These are phyloP conservation scores for Phenganax marumi DNA, from an alignment of 92 coral and sea anemone genomes.

Conservation along the genomic window DNA sequence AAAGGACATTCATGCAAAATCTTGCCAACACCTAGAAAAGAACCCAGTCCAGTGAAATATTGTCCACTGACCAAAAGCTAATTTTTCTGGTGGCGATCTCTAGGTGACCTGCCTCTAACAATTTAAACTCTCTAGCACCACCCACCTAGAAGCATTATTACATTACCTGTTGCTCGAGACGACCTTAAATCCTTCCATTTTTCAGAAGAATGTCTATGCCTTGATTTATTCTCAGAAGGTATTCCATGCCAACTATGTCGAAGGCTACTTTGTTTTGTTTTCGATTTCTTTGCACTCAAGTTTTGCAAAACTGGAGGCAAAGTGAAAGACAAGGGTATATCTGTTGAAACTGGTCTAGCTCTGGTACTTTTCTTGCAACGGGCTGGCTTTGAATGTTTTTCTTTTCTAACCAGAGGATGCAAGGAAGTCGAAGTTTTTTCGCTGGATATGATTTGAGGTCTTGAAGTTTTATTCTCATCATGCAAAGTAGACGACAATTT, in stretches of 20 bases:
- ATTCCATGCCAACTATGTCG: constrained; percentile 41
- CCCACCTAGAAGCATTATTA: no score
- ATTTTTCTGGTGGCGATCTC: no score
- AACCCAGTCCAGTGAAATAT: background rate
- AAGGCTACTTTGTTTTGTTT: constrained; percentile 1
- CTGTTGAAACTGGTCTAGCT: background rate
- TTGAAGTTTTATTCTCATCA: background rate
- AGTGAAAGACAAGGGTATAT: background rate
- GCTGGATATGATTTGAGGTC: background rate
- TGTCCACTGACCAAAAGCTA: no score
- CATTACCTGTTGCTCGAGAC: constrained; percentile 1
- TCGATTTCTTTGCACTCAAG: background rate
- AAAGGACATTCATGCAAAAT: background rate
- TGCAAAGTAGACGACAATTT: background rate
- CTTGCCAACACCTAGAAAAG: background rate
- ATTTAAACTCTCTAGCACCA: no score
- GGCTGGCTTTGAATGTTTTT: background rate
- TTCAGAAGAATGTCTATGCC: background rate
- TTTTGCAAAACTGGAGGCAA: background rate
- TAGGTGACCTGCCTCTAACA: no score
- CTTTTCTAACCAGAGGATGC: background rate
- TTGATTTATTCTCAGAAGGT: background rate
- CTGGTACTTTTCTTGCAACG: background rate
- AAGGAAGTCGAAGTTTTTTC: background rate
- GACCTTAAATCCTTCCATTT: background rate